Evolutionary conservation across 2,888 invertebrate genomes (phyloP), one percentile per base, ranked within the genome.

Genomic region (Antheraea yamamai): DNA sequence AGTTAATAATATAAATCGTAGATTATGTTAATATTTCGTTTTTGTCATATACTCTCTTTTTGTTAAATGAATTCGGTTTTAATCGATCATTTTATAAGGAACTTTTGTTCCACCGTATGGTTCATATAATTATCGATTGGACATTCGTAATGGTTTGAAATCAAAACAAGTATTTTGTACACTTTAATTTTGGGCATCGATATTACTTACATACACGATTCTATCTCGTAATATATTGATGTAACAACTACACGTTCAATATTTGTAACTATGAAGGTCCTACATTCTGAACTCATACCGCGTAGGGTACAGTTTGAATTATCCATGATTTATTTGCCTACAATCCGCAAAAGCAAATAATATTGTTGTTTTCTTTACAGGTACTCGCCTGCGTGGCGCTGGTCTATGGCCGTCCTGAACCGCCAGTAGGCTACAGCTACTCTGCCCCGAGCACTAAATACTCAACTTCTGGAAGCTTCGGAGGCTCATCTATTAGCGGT

Each of bases 361-460:
- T 26, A 66, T 26, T 30, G 6, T 23, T 73, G 14, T 58, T 55
- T 61, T 75, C 58, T 58, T 86, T 90, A 35, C 87, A 95, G 95
- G 87, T 95, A 86, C 90, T 95, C 83, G 94, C 94, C 88, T 93
- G 92, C 79, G 92, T 94, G 91, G 94, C 93, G 82, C 77, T 94
- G 83, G 94, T 91, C 75, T 91, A 91, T 74, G 95, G 91, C 80
- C 94, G 95, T 74, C 95, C 95, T 35, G 95, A 95, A 81, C 93
- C 95, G n/a, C 95, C 95, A 73, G 92, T 93, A 35, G 95, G 95
- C 77, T 95, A 95, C 87, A 92, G 91, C 85, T 95, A 95, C 83
- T 91, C 93, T 2, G 90, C 92, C 51, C 94, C 94, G 23, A 82
- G 88, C 78, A 78, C 85, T 52, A 84, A 85, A 79, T 88, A 88